Evolutionary conservation across 2,888 invertebrate genomes (phyloP).

Genomic region (Rhamnusium bicolor): DNA sequence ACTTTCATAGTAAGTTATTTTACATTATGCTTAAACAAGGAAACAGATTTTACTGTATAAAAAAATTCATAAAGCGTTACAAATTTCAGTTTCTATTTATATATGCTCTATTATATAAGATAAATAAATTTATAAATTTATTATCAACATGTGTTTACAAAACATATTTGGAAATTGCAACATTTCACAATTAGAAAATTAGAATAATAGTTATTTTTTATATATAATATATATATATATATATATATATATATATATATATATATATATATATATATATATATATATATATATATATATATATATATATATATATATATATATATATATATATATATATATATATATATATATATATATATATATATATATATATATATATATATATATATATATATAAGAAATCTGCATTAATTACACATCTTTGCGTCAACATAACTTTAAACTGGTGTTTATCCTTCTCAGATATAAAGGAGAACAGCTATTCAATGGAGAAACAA

Average conservation of each 20-base stretch:
- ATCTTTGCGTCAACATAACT: background rate
- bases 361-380: too few species aligned
- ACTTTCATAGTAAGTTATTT: background rate
- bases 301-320: too few species aligned
- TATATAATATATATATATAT: too few species aligned
- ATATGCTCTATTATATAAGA: slow-evolving; percentile 11
- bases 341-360: too few species aligned
- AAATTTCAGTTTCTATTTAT: slow-evolving; percentile 5
- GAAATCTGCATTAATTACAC: background rate
- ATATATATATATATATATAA: too few species aligned
- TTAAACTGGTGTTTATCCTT: background rate
- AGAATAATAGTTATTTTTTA: background rate
- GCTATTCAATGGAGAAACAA: too few species aligned
- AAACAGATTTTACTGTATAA: background rate
- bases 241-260: too few species aligned
- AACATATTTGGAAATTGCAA: background rate
- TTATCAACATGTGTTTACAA: background rate
- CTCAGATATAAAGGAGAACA: too few species aligned
- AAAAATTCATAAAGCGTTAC: slow-evolving; percentile 1
- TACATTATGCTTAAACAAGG: background rate
- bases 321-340: too few species aligned
- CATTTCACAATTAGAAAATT: slow-evolving; percentile 2
- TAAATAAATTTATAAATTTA: background rate
- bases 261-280: too few species aligned
- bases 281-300: too few species aligned